Conservation (phyloP, 1,140 invertebrate genomes). For the Bombus vancouverensis region DNA sequence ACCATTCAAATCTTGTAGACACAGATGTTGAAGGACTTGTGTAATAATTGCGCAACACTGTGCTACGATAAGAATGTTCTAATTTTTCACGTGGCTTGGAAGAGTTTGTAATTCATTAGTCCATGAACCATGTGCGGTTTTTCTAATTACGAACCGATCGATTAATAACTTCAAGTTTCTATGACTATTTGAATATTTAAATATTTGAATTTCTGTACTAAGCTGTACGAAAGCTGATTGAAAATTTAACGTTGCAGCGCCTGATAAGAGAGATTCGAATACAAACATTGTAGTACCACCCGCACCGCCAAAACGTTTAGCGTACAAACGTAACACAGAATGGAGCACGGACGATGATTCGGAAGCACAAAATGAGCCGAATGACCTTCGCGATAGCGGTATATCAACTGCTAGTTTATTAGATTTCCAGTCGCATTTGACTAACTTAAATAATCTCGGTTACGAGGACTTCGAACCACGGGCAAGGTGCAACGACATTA, state of each 20-base stretch:
- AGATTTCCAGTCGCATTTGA: constrained; percentile 81
- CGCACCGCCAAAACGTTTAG: constrained; percentile 84
- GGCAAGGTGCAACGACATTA: constrained; percentile 78
- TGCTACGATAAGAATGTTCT: neutral
- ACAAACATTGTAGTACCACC: constrained; percentile 81
- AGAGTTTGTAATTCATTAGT: neutral
- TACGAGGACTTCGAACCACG: constrained; percentile 85
- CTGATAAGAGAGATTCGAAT: constrained; percentile 83
- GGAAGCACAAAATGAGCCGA: constrained; percentile 73
- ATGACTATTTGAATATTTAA: neutral
- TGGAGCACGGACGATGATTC: constrained; percentile 78
- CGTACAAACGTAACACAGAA: constrained; percentile 82
- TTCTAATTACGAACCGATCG: neutral
- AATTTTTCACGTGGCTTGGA: neutral
- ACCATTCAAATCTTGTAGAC: neutral
- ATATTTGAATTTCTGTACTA: neutral
- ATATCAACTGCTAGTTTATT: constrained; percentile 83
- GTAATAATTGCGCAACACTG: neutral
- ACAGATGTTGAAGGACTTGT: neutral
- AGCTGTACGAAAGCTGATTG: neutral
- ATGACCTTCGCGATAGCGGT: constrained; percentile 83
- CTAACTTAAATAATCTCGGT: constrained; percentile 83
- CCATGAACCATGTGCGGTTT: neutral
- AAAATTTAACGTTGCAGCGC: constrained; percentile 76
- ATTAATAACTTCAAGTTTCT: neutral